Evolutionary conservation across 2,888 invertebrate genomes (phyloP).

Genomic region (Agrochola lychnidis): DNA sequence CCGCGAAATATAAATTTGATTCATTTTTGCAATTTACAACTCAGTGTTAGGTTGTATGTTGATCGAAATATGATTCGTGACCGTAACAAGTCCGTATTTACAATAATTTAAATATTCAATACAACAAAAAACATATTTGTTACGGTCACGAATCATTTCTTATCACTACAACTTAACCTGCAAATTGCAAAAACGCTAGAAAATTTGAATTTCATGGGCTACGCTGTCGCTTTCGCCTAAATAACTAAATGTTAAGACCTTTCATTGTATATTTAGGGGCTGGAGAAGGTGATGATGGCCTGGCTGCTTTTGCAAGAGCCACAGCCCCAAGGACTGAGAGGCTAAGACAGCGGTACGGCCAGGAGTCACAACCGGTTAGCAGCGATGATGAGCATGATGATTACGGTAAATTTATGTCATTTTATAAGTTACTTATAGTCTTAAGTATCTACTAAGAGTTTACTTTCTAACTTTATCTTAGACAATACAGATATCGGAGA

Average conservation of each 20-base stretch:
- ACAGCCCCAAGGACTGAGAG: slow-evolving; percentile 95
- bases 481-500: neutral
- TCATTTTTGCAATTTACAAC: neutral
- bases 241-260: neutral
- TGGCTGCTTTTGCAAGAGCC: slow-evolving; percentile 96
- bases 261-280: slow-evolving; percentile 77
- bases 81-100: neutral
- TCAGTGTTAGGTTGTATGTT: neutral
- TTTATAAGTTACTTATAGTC: neutral
- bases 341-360: slow-evolving; percentile 93
- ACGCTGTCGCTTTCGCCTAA: too few relatives aligned
- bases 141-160: neutral
- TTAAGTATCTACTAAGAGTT: neutral
- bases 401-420: slow-evolving; percentile 90
- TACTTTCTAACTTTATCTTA: neutral
- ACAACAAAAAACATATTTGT: too few relatives aligned
- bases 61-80: neutral
- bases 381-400: slow-evolving; percentile 96
- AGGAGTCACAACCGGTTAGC: slow-evolving; percentile 89
- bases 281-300: slow-evolving; percentile 94
- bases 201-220: neutral
- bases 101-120: neutral
- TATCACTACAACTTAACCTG: neutral
- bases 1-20: neutral
- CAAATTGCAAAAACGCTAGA: neutral